Evolutionary conservation across 2,113 vertebrate genomes (phyloP).

Genomic region (Eidolon helvum): DNA sequence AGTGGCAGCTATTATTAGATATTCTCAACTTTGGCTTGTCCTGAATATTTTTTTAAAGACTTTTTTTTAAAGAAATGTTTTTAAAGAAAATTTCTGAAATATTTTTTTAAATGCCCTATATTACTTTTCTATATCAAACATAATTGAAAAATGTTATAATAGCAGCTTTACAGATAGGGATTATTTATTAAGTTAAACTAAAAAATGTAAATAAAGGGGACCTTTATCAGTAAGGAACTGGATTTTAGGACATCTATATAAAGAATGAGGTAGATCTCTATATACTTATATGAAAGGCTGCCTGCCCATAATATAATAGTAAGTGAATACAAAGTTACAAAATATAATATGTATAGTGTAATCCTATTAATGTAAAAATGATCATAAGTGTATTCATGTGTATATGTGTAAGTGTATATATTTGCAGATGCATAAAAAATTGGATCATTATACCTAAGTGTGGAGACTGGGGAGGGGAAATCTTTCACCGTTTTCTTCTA

Average conservation of each 20-base stretch:
- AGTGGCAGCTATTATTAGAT: not conserved
- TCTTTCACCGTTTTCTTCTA: not conserved
- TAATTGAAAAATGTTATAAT: conserved; percentile 2
- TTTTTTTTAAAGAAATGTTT: not conserved
- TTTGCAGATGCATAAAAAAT: not conserved
- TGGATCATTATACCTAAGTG: not conserved
- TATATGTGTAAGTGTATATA: not conserved
- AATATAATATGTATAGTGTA: not conserved
- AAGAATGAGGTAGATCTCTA: not conserved
- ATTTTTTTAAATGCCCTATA: not conserved
- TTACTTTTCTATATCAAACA: not conserved
- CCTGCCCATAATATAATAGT: not conserved
- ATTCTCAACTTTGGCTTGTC: conserved; percentile 17
- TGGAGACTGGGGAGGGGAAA: not conserved
- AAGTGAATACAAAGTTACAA: not conserved
- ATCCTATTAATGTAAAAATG: not conserved
- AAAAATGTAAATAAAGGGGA: not conserved
- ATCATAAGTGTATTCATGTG: not conserved
- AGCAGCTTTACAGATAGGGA: not conserved
- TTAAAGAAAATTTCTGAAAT: not conserved
- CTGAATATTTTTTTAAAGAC: conserved; percentile 14
- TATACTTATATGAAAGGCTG: not conserved
- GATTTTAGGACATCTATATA: not conserved
- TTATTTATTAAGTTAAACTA: not conserved
- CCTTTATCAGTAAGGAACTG: not conserved